Evolutionary conservation across 2,888 invertebrate species (phyloP), one percentile per base, ranked within the genome.

Genomic region (Caenorhabditis afra): DNA sequence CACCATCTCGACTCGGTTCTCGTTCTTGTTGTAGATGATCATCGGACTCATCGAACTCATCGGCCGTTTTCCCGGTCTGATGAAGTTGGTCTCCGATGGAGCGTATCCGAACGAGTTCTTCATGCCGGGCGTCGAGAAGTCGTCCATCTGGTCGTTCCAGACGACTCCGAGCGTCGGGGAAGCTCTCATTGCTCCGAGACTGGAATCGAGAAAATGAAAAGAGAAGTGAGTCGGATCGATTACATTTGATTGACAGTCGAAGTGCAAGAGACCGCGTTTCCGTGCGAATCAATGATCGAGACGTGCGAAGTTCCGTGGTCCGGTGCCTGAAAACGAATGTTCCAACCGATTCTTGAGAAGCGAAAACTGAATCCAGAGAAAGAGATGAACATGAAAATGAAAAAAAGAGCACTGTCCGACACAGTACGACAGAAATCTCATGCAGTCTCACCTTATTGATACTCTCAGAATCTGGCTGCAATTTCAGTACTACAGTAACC

Each of bases 231-330:
- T 52, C n/a, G 14, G 14, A n/a, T 18, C 7, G 18, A 37, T 71
- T 65, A 81, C 81, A 79, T 67, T 81, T 93, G 86, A 91, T 96
- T 96, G 18, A 96, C 93, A 0, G 97, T 95, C 85, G 95, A 95
- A 1, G 97, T 97, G 0, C 94, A 94, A 0, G 96, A 94, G 0
- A 97, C 95, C 0, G 96, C 97, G 90, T 96, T 95, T 0, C 97
- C 96, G 89, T 95, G 94, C 5, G 80, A 81, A 55, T 90, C 90
- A 35, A 97, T 91, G 52, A 97, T 93, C 0, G 95, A 95, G 41
- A 96, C 93, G 89, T 98, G 97, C 0, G 96, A 94, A 0, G 98
- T 98, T 47, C 97, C 96, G 90, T 94, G 93, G 81, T 91, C 90
- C 64, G 94, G 93, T 66, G 93, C 74, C 82, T 82, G 70, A 3